A percentile compares a stretch with the other conserved stretches of the same genome.
Evolutionary conservation across 2,888 invertebrate species (phyloP).

Genomic region (Xestia rhomboidea): DNA sequence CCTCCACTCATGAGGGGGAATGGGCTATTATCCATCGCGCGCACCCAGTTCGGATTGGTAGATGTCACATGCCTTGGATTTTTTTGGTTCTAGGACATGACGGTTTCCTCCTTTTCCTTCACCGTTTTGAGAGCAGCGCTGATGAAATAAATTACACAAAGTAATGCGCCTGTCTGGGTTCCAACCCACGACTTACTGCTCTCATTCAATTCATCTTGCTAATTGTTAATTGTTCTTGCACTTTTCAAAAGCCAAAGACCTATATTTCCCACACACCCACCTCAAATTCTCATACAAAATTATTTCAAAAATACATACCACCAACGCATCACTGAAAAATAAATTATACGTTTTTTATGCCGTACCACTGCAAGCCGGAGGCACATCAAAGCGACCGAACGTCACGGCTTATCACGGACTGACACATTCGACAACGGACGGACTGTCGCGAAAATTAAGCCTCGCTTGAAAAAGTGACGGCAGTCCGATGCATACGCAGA

Average conservation of each 20-base stretch:
- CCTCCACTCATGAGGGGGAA: too few species aligned
- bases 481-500: conserved; percentile 68
- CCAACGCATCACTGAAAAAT: conserved; percentile 53
- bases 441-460: conserved; percentile 82
- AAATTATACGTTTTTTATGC: conserved; percentile 64
- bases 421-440: conserved; percentile 81
- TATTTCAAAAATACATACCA: conserved; percentile 47
- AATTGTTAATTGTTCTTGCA: not conserved
- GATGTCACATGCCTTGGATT: too few species aligned
- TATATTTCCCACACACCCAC: conserved; percentile 4
- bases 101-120: too few species aligned
- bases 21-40: too few species aligned
- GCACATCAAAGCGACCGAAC: conserved; percentile 80
- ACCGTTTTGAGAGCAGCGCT: too few species aligned
- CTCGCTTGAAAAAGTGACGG: conserved; percentile 62
- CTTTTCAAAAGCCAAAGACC: not conserved
- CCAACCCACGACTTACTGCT: too few species aligned
- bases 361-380: conserved; percentile 62
- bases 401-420: conserved; percentile 78
- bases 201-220: too few species aligned
- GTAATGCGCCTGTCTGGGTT: too few species aligned
- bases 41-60: too few species aligned
- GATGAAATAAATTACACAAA: too few species aligned
- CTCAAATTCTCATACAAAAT: conserved; percentile 25
- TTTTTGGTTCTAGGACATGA: too few species aligned